Base-by-base conservation (phyloP, 2,113 vertebrate genomes). In the Corynorhinus townsendii region DNA sequence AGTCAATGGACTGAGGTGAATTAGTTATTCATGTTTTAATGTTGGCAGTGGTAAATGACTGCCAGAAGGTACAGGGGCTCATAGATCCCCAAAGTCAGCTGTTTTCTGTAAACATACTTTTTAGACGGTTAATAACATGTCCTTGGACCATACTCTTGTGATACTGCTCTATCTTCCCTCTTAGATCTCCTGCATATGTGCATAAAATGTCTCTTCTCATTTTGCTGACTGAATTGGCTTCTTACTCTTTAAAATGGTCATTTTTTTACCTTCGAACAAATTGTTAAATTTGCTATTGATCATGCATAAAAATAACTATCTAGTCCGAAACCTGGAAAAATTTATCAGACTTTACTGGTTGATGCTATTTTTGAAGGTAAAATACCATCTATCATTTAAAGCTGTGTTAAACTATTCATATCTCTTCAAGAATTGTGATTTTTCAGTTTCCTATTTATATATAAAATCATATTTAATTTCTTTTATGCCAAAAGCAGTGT, bases 11-110 rank as follows among this genome's bases (percentile, higher is more conserved):
- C 43, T 92, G 86, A 97, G 87, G 45, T 97, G 95, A 96, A 93
- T 95, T 88, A 68, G n/a, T 94, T 95, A 94, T 94, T 97, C 86
- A 96, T 81, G 76, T 90, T 94, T 92, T 93, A 93, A 89, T 88
- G 85, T 71, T 95, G 84, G 45, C 76, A 96, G 91, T 43, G 43
- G 80, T 87, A 94, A 73, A 45, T 26, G 28, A 76, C 62, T 80
- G 43, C 82, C 85, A 91, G 72, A 95, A 95, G 94, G 22, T 38
- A 66, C 62, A 87, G n/a, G 80, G 19, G 43, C 69, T 90, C 49
- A 33, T 16, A 88, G 38, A 88, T 52, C 38, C 79, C 49, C 72
- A 79, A 90, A 90, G 69, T 86, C 49, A 86, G 86, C 79, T 86
- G 7, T 90, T 92, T 93, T 81, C 49, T 56, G 22, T 75, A 95